These are phyloP conservation scores for Daktulosphaira vitifoliae DNA, from an alignment of 1,140 invertebrate genomes.

Conservation along the genomic window DNA sequence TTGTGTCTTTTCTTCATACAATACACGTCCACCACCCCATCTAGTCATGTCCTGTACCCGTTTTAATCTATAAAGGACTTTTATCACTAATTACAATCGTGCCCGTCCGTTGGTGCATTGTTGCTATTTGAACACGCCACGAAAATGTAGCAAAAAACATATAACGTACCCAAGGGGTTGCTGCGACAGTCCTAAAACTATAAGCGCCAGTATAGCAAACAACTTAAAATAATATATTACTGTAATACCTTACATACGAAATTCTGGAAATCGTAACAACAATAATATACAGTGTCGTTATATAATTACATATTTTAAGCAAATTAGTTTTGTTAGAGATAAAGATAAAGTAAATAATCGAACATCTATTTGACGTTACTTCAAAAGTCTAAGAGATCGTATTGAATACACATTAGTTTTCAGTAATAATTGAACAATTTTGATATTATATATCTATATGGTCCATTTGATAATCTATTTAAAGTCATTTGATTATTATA, in stretches of 20 bases:
- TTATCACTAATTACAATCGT: constrained; percentile 32
- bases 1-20: constrained; percentile 24
- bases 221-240: background rate
- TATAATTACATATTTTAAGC: no score
- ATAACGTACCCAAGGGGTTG: background rate
- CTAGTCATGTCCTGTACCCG: background rate
- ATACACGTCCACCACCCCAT: background rate
- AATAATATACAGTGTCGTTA: no score
- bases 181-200: background rate
- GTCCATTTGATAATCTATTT: no score
- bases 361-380: no score
- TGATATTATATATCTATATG: no score
- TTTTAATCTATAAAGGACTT: constrained; percentile 33
- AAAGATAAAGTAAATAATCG: no score
- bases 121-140: constrained; percentile 12
- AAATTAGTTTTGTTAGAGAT: no score
- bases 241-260: background rate
- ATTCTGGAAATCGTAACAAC: constrained; percentile 18
- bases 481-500: no score
- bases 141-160: constrained; percentile 19
- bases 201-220: background rate
- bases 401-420: no score
- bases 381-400: no score
- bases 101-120: background rate
- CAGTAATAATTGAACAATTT: no score